Evolutionary conservation across 2,113 vertebrate genomes (phyloP), one percentile per base, ranked within the genome.

Genomic region (Nothocercus nigrocapillus): DNA sequence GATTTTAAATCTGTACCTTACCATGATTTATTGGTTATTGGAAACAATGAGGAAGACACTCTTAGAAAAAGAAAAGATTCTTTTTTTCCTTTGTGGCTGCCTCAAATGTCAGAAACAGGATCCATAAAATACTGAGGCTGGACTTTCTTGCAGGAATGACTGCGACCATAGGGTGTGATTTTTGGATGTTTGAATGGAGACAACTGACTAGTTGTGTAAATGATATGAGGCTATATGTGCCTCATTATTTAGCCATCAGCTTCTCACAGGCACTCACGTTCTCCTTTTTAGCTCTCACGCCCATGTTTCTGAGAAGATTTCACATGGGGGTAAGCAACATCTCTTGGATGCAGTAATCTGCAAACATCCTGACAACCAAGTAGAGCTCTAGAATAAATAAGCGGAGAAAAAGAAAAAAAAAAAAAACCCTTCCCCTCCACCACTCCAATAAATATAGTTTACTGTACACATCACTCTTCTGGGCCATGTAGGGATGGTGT

Each of bases 381-480:
- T 70, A 88, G 96, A 95, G 97, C 83, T 30, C 89, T 94, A 93
- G 93, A 95, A 92, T 76, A 97, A 97, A 97, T 91, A 98, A 98
- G 90, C 95, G 17, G 21, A 24, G 8, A 54, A 54, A 27, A 95
- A 83, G 22, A 1, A 30, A 51, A 34, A 30, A 54, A 54, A 54
- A 27, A 95, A 85, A 69, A 27, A 11, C 69, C 91, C 93, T 90
- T 94, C 59, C 82, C 88, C 88, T 95, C 91, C 21, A 49, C 72
- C 45, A 11, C 11, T 17, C 53, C 93, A 94, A 97, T 98, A 96
- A 98, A 98, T 96, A 85, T 85, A 85, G 93, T 95, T 97, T 97
- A 97, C 97, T 97, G 98, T 98, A 96, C 97, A 88, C 91, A 92
- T 93, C 95, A 36, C 94, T 97, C 89, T 88, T 95, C 53, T 13